Base-by-base conservation (phyloP, 1,140 invertebrate genomes). In the Alviniconcha marisindica region DNA sequence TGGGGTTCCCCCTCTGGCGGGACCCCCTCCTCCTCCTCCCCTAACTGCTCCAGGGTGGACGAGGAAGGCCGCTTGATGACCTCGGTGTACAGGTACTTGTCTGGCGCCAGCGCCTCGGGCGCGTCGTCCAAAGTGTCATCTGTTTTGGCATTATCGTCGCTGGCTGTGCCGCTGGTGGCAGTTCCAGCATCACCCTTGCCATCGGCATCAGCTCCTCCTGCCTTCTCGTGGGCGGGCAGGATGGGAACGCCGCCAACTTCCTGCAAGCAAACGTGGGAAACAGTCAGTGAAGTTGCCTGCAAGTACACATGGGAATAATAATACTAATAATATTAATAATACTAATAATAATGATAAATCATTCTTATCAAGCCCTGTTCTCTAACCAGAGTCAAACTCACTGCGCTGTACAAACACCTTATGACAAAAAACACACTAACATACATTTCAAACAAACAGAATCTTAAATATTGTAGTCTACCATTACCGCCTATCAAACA, bases 61-160 rank as follows among this genome's bases (percentile, higher is more conserved):
- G 71, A 56, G 54, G 71, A 60, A 0, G 81, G 81, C 1, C 71
- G 73, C 71, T 82, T 82, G 28, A 76, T n/a, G 0, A 74, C 81
- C 15, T n/a, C 48, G 54, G 78, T 66, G 78, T 80, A 80, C 56
- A 80, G 33, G 40, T 80, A 66, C 56, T 60, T 60, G 51, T 54
- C 56, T 18, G 69, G 0, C 12, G 1, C 31, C 18, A 21, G 2
- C 33, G 69, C 14, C 10, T 66, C 63, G 7, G 31, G 28, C 24
- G 31, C 5, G 18, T 31, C n/a, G n/a, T 31, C 36, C 4, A 18
- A 42, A 1, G 69, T 5, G 36, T 40, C 36, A 5, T 71, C 36
- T 21, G 33, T 5, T 4, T 71, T 33, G 7, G 69, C 12, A 36
- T 33, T 24, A 33, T 18, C 24, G 10, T 40, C 36, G 10, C 40